A percentile compares a stretch with the other conserved stretches of the same genome.
Evolutionary conservation across 2,113 vertebrate genomes (phyloP).

Genomic region (Oncorhynchus tshawytscha): DNA sequence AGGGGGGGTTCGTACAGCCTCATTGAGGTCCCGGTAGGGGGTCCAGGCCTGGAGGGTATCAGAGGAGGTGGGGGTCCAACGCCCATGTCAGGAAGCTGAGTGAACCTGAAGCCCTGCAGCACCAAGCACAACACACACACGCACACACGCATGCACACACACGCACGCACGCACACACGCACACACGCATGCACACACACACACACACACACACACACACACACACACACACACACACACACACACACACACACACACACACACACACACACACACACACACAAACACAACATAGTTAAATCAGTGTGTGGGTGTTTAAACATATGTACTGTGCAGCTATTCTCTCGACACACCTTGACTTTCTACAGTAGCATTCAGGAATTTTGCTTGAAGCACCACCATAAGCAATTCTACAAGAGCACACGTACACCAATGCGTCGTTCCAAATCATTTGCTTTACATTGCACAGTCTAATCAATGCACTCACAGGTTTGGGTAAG

Average conservation of each 20-base stretch:
- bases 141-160: background rate
- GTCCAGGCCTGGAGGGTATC: conserved; percentile 88
- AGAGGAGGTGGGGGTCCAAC: conserved; percentile 92
- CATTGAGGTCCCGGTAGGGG: conserved; percentile 84
- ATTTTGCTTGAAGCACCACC: too few species aligned
- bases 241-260: background rate
- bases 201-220: background rate
- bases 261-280: too few species aligned
- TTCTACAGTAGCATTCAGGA: too few species aligned
- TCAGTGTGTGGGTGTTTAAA: too few species aligned
- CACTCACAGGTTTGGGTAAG: conserved; percentile 91
- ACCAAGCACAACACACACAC: background rate
- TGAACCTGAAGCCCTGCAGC: conserved; percentile 92
- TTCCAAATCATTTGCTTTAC: too few species aligned
- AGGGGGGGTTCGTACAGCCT: conserved; percentile 72
- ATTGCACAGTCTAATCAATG: too few species aligned
- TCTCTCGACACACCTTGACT: too few species aligned
- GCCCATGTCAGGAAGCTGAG: conserved; percentile 97
- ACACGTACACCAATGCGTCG: too few species aligned
- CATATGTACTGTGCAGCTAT: too few species aligned
- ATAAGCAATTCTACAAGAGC: too few species aligned
- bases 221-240: too few species aligned
- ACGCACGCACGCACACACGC: too few species aligned
- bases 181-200: background rate
- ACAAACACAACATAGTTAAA: background rate